Percentiles rank a stretch among this genome's conserved stretches.
Conservation (phyloP, 2,113 vertebrate genomes). For the Chascanopsetta lugubris region DNA sequence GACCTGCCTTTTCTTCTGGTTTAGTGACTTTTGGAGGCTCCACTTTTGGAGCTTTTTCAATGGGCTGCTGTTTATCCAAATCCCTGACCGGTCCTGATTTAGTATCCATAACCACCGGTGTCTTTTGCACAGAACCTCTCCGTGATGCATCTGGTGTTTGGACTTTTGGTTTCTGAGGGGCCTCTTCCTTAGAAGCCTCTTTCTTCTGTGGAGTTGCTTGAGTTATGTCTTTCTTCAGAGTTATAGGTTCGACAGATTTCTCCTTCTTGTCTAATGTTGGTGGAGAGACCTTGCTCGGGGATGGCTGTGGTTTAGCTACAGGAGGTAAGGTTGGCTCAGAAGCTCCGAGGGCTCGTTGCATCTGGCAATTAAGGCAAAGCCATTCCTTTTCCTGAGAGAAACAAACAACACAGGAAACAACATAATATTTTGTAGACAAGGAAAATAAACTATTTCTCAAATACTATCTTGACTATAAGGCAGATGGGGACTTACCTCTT, state of each 20-base stretch:
- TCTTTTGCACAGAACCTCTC: conserved; percentile 23
- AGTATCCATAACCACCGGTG: neutral
- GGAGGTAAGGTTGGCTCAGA: conserved; percentile 74
- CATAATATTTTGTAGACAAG: neutral
- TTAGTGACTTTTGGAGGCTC: conserved; percentile 43
- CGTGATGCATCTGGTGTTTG: neutral
- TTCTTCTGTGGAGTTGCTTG: conserved; percentile 19
- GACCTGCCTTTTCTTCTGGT: conserved; percentile 63
- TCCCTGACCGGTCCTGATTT: conserved; percentile 12
- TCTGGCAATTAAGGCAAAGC: conserved; percentile 95
- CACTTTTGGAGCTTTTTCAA: conserved; percentile 49
- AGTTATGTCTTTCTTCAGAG: conserved; percentile 57
- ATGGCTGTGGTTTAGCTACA: conserved; percentile 61
- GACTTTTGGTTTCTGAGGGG: conserved; percentile 13
- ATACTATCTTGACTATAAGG: neutral
- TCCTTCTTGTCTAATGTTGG: conserved; percentile 28
- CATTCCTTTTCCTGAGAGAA: conserved; percentile 82
- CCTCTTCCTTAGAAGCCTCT: conserved; percentile 17
- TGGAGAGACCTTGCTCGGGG: conserved; percentile 55
- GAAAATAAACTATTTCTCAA: too few species aligned
- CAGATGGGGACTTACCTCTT: conserved; percentile 70
- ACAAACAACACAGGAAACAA: neutral
- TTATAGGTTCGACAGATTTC: conserved; percentile 27
- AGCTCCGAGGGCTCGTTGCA: conserved; percentile 86
- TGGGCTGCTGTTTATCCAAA: conserved; percentile 69